Evolutionary conservation across 92 coral and sea anemone species (phyloP).

Genomic region (Porites lobata): DNA sequence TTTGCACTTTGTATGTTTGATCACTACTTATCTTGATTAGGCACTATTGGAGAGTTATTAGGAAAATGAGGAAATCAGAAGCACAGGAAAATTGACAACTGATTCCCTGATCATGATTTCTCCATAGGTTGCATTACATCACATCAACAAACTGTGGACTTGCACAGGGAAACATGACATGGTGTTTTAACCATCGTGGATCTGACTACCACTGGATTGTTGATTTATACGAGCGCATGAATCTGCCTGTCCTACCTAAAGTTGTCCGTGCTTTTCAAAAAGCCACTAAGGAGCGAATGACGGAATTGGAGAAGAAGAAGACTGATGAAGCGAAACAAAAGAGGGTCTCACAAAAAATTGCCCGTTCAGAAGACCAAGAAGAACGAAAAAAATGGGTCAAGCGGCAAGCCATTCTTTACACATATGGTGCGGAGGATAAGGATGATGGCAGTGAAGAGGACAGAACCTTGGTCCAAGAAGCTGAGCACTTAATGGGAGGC

Average conservation of each 20-base stretch:
- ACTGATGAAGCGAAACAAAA: slow-evolving; percentile 28
- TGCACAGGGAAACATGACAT: slow-evolving; percentile 75
- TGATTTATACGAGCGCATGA: slow-evolving; percentile 65
- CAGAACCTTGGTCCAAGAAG: slow-evolving; percentile 17
- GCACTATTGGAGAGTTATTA: not conserved
- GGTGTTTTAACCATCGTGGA: slow-evolving; percentile 62
- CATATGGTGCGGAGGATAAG: slow-evolving; percentile 58
- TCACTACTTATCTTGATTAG: not conserved
- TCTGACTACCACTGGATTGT: slow-evolving; percentile 63
- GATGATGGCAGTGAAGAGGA: slow-evolving; percentile 35
- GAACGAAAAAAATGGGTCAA: slow-evolving; percentile 69
- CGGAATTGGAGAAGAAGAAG: slow-evolving; percentile 30
- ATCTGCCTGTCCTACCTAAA: slow-evolving; percentile 69
- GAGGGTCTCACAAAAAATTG: slow-evolving; percentile 45
- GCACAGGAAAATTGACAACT: not conserved
- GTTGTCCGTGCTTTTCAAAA: slow-evolving; percentile 58
- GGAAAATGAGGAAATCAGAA: not conserved
- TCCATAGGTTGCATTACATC: slow-evolving; percentile 69
- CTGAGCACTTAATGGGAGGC: not conserved
- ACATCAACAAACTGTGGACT: slow-evolving; percentile 74
- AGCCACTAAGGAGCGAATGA: slow-evolving; percentile 30
- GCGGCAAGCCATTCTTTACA: slow-evolving; percentile 48
- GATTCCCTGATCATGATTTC: slow-evolving; percentile 1
- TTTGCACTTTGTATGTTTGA: too few species aligned
- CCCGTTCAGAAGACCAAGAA: slow-evolving; percentile 66